Evolutionary conservation across 2,888 invertebrate species (phyloP), one percentile per base, ranked within the genome.

Genomic region (Azorinus chamasolen): DNA sequence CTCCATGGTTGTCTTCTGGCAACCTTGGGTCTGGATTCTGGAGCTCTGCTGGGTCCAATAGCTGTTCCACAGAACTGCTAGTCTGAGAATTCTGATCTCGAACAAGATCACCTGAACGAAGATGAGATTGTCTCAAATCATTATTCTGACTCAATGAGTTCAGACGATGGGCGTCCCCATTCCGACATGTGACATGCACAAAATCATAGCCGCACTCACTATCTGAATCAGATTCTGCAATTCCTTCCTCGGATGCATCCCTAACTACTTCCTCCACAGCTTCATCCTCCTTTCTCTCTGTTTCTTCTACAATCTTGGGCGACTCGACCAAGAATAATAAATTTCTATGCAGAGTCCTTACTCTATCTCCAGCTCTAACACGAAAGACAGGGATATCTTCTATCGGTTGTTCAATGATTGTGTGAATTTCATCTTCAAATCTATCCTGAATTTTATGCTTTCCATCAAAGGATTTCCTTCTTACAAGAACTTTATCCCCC

Each of bases 91-190:
- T 50, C 10, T 50, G 50, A 25, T 32, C 39, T 3, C 18, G 14
- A 18, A 39, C n/a, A n/a, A n/a, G n/a, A n/a, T n/a, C n/a, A n/a
- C n/a, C n/a, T n/a, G n/a, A n/a, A n/a, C n/a, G 16, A 8, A 6
- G 8, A n/a, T 55, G 37, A 18, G 6, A 8, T 37, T 20, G 10
- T 4, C 37, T 8, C n/a, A 5, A 8, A 37, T 37, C 12, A n/a
- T 8, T 37, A 32, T 37, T 27, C 18, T n/a, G 10, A 16, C 12
- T 14, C 55, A 10, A 8, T 14, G 32, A 16, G 4, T 18, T 14
- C 55, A 37, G 55, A 10, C 10, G 10, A 37, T 37, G 55, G 55
- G 55, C 55, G 55, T 55, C 55, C 55, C 55, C 55, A 55, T 37
- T 4, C 4, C 5, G n/a, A 55, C 37, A 18, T 37, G 20, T 37